Evolutionary conservation across 2,888 invertebrate genomes (phyloP).

Genomic region (Lydus trimaculatus): DNA sequence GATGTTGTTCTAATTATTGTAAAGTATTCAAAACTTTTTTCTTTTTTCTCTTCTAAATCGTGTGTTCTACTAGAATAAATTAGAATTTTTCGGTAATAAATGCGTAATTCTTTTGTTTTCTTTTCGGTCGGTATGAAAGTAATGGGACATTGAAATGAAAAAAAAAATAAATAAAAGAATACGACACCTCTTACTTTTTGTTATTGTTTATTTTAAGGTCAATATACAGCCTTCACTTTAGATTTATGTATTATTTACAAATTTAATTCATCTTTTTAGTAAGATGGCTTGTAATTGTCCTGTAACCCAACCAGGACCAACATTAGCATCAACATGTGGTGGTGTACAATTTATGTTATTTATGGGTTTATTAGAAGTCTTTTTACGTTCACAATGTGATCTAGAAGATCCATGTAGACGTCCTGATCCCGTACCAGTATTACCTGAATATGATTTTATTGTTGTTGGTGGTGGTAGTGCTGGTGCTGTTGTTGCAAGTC

Average conservation of each 20-base stretch:
- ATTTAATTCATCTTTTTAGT: neutral
- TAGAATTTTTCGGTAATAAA: neutral
- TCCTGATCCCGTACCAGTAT: conserved; percentile 67
- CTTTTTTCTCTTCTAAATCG: too few species aligned
- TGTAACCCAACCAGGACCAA: conserved; percentile 81
- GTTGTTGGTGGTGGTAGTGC: conserved; percentile 78
- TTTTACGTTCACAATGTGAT: conserved; percentile 85
- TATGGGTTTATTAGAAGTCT: conserved; percentile 88
- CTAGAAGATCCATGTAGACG: conserved; percentile 86
- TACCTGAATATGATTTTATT: conserved; percentile 77
- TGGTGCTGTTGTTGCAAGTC: conserved; percentile 75
- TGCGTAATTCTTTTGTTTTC: neutral
- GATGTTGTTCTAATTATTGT: too few species aligned
- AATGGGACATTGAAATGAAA: neutral
- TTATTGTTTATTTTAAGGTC: neutral
- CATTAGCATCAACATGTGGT: conserved; percentile 83
- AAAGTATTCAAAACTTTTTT: too few species aligned
- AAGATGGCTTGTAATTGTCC: conserved; percentile 80
- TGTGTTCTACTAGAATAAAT: neutral
- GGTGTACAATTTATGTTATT: conserved; percentile 88
- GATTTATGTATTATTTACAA: neutral
- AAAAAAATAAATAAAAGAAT: neutral
- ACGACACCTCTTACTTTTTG: neutral
- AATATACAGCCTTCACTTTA: neutral
- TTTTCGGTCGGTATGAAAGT: neutral